A percentile compares a stretch with the other conserved stretches of the same genome.
phyloP scores from a whole-genome alignment of 2,888 invertebrate genomes.

The Lepidonotus clava region DNA sequence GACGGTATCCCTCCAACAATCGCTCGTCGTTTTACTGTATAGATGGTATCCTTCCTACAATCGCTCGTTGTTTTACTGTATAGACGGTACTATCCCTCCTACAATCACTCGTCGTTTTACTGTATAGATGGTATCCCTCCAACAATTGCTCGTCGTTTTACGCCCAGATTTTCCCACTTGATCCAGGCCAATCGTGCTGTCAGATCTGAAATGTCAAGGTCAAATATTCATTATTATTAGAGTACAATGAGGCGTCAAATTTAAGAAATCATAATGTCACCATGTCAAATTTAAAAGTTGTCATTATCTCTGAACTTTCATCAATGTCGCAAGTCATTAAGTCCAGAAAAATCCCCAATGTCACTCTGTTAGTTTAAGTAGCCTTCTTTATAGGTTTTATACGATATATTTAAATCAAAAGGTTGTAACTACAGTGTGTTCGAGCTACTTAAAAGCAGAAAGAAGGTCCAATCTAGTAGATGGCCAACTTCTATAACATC shows the following conservation, averaged over 20 bases:
- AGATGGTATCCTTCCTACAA: too few relatives aligned
- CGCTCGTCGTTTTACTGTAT: too few relatives aligned
- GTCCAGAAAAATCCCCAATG: neutral
- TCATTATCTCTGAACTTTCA: neutral
- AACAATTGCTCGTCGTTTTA: conserved; percentile 65
- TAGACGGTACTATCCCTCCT: too few relatives aligned
- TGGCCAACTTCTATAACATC: too few relatives aligned
- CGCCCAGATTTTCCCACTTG: conserved; percentile 98
- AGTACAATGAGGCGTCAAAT: neutral
- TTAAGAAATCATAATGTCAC: neutral
- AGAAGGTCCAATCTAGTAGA: too few relatives aligned
- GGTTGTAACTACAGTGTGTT: too few relatives aligned
- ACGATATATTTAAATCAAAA: too few relatives aligned
- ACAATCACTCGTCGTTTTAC: too few relatives aligned
- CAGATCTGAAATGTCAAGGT: conserved; percentile 86
- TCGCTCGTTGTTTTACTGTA: too few relatives aligned
- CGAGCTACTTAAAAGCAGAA: too few relatives aligned
- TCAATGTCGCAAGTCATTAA: neutral
- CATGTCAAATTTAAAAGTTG: neutral
- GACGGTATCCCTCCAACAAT: too few relatives aligned
- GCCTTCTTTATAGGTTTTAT: neutral
- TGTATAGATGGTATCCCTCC: conserved; percentile 45
- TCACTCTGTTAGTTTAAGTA: neutral
- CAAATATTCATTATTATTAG: neutral
- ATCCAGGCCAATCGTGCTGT: conserved; percentile 98